phyloP scores from a whole-genome alignment of 1,140 invertebrate species.

The Musca domestica region DNA sequence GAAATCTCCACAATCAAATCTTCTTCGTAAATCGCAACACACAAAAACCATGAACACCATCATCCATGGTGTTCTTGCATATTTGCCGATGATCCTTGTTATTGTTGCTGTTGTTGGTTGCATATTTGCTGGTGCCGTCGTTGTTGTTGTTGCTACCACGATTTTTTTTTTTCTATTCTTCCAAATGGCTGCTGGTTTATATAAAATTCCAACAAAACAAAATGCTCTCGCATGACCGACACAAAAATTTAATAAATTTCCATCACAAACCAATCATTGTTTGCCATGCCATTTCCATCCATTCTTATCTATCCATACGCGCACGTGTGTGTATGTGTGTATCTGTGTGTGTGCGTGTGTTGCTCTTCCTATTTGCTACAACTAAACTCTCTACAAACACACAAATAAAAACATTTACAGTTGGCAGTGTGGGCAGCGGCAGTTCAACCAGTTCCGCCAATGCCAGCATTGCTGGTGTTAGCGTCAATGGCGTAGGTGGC shows the following conservation, averaged over 20 bases:
- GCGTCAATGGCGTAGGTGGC: conserved; percentile 26
- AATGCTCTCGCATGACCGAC: background rate
- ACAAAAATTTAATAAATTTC: conserved; percentile 25
- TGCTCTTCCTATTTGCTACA: background rate
- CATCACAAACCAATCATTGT: conserved; percentile 23
- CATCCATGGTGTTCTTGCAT: background rate
- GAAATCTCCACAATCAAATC: conserved; percentile 6
- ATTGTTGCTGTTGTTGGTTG: background rate
- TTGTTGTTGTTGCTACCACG: background rate
- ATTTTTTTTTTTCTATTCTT: background rate
- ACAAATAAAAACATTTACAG: conserved; percentile 27
- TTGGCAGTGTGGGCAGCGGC: conserved; percentile 43
- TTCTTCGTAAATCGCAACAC: conserved; percentile 5
- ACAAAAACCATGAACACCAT: background rate
- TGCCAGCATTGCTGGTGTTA: conserved; percentile 29
- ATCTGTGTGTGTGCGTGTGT: too few relatives aligned
- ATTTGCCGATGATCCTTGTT: background rate
- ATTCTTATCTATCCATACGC: too few relatives aligned
- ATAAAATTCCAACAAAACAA: background rate
- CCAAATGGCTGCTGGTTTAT: background rate
- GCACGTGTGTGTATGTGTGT: too few relatives aligned
- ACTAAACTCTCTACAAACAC: background rate
- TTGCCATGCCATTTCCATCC: too few relatives aligned
- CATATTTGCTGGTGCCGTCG: background rate
- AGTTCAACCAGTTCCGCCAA: conserved; percentile 23